These are phyloP conservation scores for Temnothorax ravouxi DNA, from an alignment of 2,888 invertebrate species.

Conservation along the genomic window DNA sequence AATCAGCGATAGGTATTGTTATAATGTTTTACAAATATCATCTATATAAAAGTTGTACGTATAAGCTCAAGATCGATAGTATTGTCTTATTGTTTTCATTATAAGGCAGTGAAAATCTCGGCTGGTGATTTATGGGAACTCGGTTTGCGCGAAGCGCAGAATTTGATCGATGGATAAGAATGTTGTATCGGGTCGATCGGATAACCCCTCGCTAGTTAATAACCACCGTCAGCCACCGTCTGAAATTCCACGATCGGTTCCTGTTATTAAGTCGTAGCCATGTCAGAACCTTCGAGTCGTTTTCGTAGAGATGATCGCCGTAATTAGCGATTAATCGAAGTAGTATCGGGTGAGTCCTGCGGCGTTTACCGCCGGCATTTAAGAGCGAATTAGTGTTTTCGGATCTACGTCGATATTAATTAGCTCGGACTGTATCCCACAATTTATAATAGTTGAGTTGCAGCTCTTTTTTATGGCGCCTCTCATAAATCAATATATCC, in stretches of 20 bases:
- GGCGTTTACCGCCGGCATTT: slow-evolving; percentile 30
- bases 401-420: slow-evolving; percentile 44
- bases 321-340: slow-evolving; percentile 83
- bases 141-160: slow-evolving; percentile 26
- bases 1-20: slow-evolving; percentile 7
- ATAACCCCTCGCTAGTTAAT: slow-evolving; percentile 79
- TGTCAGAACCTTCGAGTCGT: slow-evolving; percentile 76
- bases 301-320: slow-evolving; percentile 80
- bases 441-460: slow-evolving; percentile 26
- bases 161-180: slow-evolving; percentile 56
- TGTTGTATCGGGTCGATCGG: slow-evolving; percentile 69
- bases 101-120: slow-evolving; percentile 20
- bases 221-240: slow-evolving; percentile 78
- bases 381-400: slow-evolving; percentile 34
- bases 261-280: slow-evolving; percentile 78
- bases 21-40: slow-evolving; percentile 3
- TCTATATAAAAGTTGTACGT: slow-evolving; percentile 1
- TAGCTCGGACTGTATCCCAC: slow-evolving; percentile 11
- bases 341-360: slow-evolving; percentile 61
- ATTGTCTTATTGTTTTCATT: slow-evolving; percentile 15
- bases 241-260: slow-evolving; percentile 80
- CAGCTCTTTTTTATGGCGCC: slow-evolving; percentile 19
- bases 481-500: slow-evolving; percentile 38
- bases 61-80: slow-evolving; percentile 35
- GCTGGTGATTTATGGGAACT: slow-evolving; percentile 28